Evolutionary conservation across 2,113 vertebrate genomes (phyloP).

Genomic region (Zosterops hypoxanthus): DNA sequence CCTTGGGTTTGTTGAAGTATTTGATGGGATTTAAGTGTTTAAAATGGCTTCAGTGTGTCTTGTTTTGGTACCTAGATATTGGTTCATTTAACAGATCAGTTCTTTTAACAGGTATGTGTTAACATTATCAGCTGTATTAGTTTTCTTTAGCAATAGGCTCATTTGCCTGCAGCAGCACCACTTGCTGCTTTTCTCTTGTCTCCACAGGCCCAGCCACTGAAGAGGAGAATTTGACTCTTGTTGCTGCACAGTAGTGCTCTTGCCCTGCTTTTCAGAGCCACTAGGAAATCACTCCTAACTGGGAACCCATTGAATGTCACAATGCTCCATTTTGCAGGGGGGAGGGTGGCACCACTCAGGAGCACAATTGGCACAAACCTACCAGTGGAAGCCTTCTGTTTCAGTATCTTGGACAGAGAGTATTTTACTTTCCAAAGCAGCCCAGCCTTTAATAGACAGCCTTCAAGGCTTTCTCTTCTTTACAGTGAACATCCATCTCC

Average conservation of each 20-base stretch:
- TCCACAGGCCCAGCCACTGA: conserved; percentile 73
- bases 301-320: conserved; percentile 62
- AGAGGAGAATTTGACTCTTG: conserved; percentile 73
- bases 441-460: neutral
- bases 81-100: conserved; percentile 68
- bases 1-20: neutral
- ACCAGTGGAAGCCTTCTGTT: conserved; percentile 23
- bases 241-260: conserved; percentile 72
- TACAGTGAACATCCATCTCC: neutral
- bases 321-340: conserved; percentile 57
- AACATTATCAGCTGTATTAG: conserved; percentile 63
- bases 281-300: conserved; percentile 66
- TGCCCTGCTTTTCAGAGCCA: conserved; percentile 69
- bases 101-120: conserved; percentile 71
- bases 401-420: neutral
- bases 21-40: conserved; percentile 45
- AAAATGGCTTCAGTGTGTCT: conserved; percentile 58
- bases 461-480: neutral
- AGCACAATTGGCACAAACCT: conserved; percentile 26
- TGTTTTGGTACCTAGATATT: conserved; percentile 67
- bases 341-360: conserved; percentile 33
- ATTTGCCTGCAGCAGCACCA: conserved; percentile 73
- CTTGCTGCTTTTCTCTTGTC: conserved; percentile 75
- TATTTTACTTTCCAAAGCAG: neutral
- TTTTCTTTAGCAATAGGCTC: conserved; percentile 69